Evolutionary conservation across 2,113 vertebrate species (phyloP).

Genomic region (Diadophis punctatus): DNA sequence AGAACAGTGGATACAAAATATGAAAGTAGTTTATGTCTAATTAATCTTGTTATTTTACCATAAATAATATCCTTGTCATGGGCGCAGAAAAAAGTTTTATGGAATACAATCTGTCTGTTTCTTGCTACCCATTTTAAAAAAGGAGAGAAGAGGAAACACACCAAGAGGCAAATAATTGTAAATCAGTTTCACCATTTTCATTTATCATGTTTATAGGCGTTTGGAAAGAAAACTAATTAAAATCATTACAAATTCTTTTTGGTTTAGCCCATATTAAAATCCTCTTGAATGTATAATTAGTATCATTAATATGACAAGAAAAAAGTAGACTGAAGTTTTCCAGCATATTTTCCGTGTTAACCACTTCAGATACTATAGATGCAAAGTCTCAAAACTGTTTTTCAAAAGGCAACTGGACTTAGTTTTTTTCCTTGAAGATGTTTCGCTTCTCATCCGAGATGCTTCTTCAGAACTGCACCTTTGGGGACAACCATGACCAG

Average conservation of each 20-base stretch:
- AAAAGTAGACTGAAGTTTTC: slow-evolving; percentile 21
- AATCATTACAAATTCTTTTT: slow-evolving; percentile 57
- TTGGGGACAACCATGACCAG: not conserved
- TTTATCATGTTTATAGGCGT: slow-evolving; percentile 51
- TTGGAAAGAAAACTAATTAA: slow-evolving; percentile 61
- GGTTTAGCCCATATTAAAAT: slow-evolving; percentile 48
- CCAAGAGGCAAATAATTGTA: slow-evolving; percentile 37
- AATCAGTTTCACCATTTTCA: slow-evolving; percentile 32
- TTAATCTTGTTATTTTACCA: slow-evolving; percentile 32
- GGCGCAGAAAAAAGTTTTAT: slow-evolving; percentile 12
- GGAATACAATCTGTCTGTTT: slow-evolving; percentile 12
- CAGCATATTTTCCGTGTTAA: slow-evolving; percentile 2
- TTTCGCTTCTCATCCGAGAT: not conserved
- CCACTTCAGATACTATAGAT: slow-evolving; percentile 2
- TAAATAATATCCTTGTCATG: slow-evolving; percentile 12
- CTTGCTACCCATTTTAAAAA: not conserved
- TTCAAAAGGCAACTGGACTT: not conserved
- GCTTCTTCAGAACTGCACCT: not conserved
- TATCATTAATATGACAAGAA: slow-evolving; percentile 39
- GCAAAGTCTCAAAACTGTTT: not conserved
- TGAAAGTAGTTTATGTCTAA: slow-evolving; percentile 17
- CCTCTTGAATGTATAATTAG: slow-evolving; percentile 42
- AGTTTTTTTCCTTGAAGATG: not conserved
- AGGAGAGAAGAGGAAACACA: not conserved
- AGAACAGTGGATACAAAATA: slow-evolving; percentile 1